Evolutionary conservation across 2,888 invertebrate species (phyloP), one percentile per base, ranked within the genome.

Genomic region (Epinotia bilunana): DNA sequence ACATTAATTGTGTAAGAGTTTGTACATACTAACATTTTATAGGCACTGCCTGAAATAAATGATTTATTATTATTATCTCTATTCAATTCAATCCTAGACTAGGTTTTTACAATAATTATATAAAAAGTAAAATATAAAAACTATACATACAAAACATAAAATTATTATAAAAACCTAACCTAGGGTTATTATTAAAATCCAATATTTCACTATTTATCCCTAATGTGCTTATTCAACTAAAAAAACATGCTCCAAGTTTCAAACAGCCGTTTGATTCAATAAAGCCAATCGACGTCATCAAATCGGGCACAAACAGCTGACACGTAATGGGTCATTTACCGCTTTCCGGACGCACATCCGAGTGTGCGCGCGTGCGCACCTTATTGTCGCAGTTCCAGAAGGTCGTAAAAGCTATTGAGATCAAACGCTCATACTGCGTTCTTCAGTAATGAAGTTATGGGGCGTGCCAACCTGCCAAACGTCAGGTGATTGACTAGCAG

Each of bases 321-420:
- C 79, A 77, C 74, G 78, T 83, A 89, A 86, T 88, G 86, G 86
- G 78, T 77, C 77, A 67, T 67, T 78, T 81, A 83, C 84, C 84
- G 87, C 83, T 86, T 83, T 82, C 80, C 81, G 76, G 83, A 88
- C 86, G 87, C 87, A 88, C 81, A 82, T 87, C 87, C 86, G 80
- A 85, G 79, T 83, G n/a, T 28, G 53, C 28, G 87, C 85, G 82
- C 81, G 79, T 79, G 83, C 89, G 86, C 86, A 82, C 20, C 39
- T 20, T 16, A 3, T 12, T 3, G 2, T 3, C 39, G 7, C 57
- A n/a, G 2, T 43, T 39, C 28, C 5, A 60, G 46, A 60, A 69
- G 28, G 69, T 3, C 28, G n/a, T 60, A 60, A n/a, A 60, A 6
- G n/a, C n/a, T 28, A 46, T 46, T 60, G 11, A n/a, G 11, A 12